Evolutionary conservation across 2,797 vertebrate species (phyloP), one percentile per base, ranked within the genome.

Genomic region (Picus viridis): DNA sequence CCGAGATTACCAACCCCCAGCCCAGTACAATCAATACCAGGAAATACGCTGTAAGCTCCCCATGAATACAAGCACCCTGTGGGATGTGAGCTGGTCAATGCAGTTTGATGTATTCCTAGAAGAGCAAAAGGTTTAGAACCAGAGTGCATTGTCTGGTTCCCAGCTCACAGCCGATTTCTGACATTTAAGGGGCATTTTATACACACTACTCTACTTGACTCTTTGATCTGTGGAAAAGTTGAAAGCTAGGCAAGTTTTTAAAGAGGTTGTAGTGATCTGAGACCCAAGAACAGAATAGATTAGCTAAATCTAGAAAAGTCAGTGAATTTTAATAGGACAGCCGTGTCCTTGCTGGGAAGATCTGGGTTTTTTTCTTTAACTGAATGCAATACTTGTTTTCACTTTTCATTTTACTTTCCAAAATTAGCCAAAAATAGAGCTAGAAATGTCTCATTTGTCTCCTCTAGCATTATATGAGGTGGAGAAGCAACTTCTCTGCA

Each of bases 41-140:
- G 73, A 92, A 95, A 95, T 71, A 74, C 12, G 0, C 83, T 86
- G 62, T 90, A 90, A 95, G 94, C 94, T 95, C 90, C 70, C 88
- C 81, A 49, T 73, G 88, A 88, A 70, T 87, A 75, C 53, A 83
- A 91, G 49, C 3, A 5, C 56, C 95, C 93, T 91, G 27, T 91
- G 96, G 95, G 95, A 96, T 62, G 10, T 41, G 85, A 83, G 80
- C 65, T 89, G 79, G 90, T 95, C 95, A 94, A 95, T 95, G 94
- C 72, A 29, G 90, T 89, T 81, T 92, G 90, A 94, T 89, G 83
- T 64, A 76, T 67, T 73, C 78, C 80, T 92, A 83, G 65, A 89
- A 88, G 78, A 96, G 75, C 12, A 4, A 91, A 83, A 80, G 75
- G 51, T 81, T 91, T 75, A 75, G 76, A 83, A 92, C 71, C 23